A percentile compares a stretch with the other conserved stretches of the same genome.
phyloP scores from a whole-genome alignment of 2,888 invertebrate species.

The Megalurothrips usitatus region DNA sequence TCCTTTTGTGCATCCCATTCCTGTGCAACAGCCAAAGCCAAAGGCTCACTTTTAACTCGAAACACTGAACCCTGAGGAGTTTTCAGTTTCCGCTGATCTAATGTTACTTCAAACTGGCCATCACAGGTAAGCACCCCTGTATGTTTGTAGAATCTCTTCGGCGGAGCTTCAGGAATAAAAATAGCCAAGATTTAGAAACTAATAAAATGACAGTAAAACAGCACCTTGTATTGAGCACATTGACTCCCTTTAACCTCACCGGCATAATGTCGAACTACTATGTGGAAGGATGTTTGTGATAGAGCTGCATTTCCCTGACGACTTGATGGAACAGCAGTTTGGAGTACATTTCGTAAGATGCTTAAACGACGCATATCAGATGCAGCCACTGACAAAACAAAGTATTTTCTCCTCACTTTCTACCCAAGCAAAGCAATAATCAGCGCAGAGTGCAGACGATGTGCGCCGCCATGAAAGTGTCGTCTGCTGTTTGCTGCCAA shows the following conservation, averaged over 20 bases:
- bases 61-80: conserved; percentile 81
- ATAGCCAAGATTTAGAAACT: background rate
- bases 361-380: background rate
- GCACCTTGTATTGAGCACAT: background rate
- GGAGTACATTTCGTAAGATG: background rate
- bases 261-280: background rate
- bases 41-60: conserved; percentile 72
- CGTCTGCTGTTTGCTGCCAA: too few relatives aligned
- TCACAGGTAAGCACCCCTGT: conserved; percentile 66
- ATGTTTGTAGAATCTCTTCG: conserved; percentile 69
- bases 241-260: background rate
- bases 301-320: background rate
- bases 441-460: background rate
- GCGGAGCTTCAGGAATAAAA: conserved; percentile 43
- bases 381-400: background rate
- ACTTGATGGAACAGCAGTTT: background rate
- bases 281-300: background rate
- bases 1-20: conserved; percentile 91
- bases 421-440: background rate
- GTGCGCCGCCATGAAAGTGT: too few relatives aligned
- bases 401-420: background rate
- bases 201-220: background rate
- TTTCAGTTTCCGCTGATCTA: conserved; percentile 84
- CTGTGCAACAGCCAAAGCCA: conserved; percentile 87
- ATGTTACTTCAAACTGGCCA: conserved; percentile 74